A percentile compares a stretch with the other conserved stretches of the same genome.
These are phyloP conservation scores for Psittacula echo DNA, from an alignment of 2,797 vertebrate species.

Conservation along the genomic window DNA sequence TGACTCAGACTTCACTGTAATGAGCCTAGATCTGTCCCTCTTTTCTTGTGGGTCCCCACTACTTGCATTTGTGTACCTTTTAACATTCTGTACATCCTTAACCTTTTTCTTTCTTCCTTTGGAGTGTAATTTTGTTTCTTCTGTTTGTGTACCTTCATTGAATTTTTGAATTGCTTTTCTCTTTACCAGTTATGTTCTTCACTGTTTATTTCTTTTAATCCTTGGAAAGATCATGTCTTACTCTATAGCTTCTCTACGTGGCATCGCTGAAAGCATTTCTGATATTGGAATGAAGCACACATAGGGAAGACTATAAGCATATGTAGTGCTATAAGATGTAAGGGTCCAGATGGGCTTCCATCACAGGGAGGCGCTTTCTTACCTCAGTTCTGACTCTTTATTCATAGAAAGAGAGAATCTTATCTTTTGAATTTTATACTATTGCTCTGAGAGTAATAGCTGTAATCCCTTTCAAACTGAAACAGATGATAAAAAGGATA, in stretches of 20 bases:
- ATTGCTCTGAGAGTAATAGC: neutral
- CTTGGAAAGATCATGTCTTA: neutral
- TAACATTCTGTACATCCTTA: neutral
- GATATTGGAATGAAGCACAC: neutral
- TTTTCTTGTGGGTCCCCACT: neutral
- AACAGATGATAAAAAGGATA: neutral
- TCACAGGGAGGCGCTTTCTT: neutral
- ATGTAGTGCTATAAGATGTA: neutral
- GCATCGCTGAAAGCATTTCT: fast-evolving
- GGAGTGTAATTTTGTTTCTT: neutral
- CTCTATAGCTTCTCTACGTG: fast-evolving
- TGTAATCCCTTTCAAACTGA: neutral
- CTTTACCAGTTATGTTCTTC: neutral
- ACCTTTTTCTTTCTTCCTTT: neutral
- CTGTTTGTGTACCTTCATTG: neutral
- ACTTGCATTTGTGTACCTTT: neutral
- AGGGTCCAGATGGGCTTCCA: neutral
- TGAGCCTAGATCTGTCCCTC: neutral
- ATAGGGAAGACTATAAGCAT: neutral
- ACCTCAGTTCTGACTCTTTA: neutral
- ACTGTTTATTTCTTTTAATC: neutral
- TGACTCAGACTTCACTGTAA: neutral
- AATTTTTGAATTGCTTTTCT: neutral
- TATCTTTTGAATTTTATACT: neutral
- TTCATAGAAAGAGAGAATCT: neutral